phyloP scores from a whole-genome alignment of 2,888 invertebrate genomes.

The Theodoxus fluviatilis region DNA sequence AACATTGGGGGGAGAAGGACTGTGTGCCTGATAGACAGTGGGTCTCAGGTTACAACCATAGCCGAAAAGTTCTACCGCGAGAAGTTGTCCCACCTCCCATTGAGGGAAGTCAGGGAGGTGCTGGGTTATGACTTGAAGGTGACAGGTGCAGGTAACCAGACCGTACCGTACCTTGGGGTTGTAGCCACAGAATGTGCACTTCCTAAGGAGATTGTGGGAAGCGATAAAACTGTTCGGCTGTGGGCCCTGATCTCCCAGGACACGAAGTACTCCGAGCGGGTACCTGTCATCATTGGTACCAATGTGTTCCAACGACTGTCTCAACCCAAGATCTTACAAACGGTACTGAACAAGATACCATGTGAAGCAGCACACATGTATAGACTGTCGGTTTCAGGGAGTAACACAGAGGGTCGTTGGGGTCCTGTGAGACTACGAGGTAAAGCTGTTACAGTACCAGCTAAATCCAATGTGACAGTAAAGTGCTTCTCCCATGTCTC shows the following conservation, averaged over 20 bases:
- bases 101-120: too few species aligned
- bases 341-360: too few species aligned
- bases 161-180: too few species aligned
- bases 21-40: conserved; percentile 7
- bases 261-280: conserved; percentile 5
- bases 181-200: too few species aligned
- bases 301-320: not conserved
- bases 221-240: too few species aligned
- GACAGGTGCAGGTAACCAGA: too few species aligned
- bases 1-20: not conserved
- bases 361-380: not conserved
- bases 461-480: not conserved
- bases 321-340: too few species aligned
- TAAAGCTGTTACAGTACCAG: not conserved
- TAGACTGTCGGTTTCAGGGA: not conserved
- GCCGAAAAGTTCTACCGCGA: not conserved
- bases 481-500: too few species aligned
- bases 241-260: conserved; percentile 23
- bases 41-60: conserved; percentile 21
- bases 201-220: too few species aligned
- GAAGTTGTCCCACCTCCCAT: too few species aligned
- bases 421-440: not conserved
- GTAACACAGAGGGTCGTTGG: not conserved
- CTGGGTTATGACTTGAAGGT: too few species aligned
- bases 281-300: conserved; percentile 22